phyloP scores from a whole-genome alignment of 2,113 vertebrate species.

The Oncorhynchus gorbuscha region DNA sequence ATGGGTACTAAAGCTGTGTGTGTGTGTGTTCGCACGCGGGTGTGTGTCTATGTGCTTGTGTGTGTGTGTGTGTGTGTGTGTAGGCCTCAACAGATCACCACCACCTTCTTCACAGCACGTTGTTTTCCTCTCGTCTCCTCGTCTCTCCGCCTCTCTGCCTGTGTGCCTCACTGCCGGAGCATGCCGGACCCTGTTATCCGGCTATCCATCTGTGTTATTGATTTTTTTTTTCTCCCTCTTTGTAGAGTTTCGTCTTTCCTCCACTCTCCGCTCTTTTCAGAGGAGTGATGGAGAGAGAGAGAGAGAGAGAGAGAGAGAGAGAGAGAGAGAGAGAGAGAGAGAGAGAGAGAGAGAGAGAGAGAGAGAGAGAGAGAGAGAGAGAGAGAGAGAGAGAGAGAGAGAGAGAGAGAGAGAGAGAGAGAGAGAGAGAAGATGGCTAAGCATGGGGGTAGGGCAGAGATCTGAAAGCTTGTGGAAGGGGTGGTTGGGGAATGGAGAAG shows the following conservation, averaged over 20 bases:
- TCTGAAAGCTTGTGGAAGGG: slow-evolving; percentile 56
- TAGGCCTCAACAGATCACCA: slow-evolving; percentile 67
- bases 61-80: slow-evolving; percentile 35
- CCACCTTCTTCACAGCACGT: slow-evolving; percentile 62
- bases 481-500: slow-evolving; percentile 26
- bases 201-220: slow-evolving; percentile 81
- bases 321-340: slow-evolving; percentile 17
- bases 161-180: slow-evolving; percentile 73
- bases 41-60: background rate
- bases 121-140: slow-evolving; percentile 50
- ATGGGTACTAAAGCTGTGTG: background rate
- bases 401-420: slow-evolving; percentile 25
- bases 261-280: slow-evolving; percentile 64
- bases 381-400: slow-evolving; percentile 15
- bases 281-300: slow-evolving; percentile 16
- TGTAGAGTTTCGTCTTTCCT: slow-evolving; percentile 79
- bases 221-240: slow-evolving; percentile 66
- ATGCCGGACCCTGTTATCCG: slow-evolving; percentile 78
- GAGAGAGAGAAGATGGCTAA: slow-evolving; percentile 47
- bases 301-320: background rate
- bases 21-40: background rate
- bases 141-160: slow-evolving; percentile 67
- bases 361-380: background rate
- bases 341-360: slow-evolving; percentile 22
- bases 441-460: slow-evolving; percentile 61